Conservation (phyloP, 2,888 invertebrate genomes). For the Lochmaea crataegi region DNA sequence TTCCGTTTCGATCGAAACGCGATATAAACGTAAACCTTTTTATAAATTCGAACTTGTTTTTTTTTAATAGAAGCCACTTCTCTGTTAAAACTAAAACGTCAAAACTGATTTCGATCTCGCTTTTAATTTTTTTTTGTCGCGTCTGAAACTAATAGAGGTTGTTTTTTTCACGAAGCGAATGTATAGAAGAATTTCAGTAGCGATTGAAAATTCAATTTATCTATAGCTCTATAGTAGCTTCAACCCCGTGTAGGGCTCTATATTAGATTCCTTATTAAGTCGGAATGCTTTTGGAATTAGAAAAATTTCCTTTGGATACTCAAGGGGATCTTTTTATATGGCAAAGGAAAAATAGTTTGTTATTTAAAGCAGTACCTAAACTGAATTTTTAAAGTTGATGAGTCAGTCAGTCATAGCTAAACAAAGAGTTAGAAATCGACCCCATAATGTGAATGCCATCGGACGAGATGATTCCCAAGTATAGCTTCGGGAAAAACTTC, state of each 20-base stretch:
- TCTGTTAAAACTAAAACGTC: neutral
- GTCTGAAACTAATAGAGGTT: neutral
- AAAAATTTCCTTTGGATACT: neutral
- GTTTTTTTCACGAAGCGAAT: neutral
- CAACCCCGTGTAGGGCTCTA: neutral
- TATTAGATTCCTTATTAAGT: conserved; percentile 20
- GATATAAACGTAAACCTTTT: too few species aligned
- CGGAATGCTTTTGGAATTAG: conserved; percentile 6
- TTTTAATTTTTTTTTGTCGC: neutral
- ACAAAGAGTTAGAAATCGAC: too few species aligned
- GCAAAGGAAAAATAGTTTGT: too few species aligned
- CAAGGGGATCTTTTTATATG: too few species aligned
- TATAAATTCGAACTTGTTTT: neutral
- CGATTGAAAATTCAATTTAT: conserved; percentile 21
- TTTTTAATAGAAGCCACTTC: conserved; percentile 1
- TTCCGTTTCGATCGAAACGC: too few species aligned
- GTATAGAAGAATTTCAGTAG: neutral
- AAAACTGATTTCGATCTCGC: neutral
- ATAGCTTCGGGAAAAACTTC: too few species aligned
- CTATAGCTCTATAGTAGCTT: neutral
- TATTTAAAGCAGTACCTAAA: too few species aligned
- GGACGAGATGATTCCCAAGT: too few species aligned
- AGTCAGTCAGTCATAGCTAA: too few species aligned
- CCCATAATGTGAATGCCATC: too few species aligned
- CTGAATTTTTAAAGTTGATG: too few species aligned